Evolutionary conservation across 2,113 vertebrate species (phyloP), one percentile per base, ranked within the genome.

Genomic region (Hassar affinis): DNA sequence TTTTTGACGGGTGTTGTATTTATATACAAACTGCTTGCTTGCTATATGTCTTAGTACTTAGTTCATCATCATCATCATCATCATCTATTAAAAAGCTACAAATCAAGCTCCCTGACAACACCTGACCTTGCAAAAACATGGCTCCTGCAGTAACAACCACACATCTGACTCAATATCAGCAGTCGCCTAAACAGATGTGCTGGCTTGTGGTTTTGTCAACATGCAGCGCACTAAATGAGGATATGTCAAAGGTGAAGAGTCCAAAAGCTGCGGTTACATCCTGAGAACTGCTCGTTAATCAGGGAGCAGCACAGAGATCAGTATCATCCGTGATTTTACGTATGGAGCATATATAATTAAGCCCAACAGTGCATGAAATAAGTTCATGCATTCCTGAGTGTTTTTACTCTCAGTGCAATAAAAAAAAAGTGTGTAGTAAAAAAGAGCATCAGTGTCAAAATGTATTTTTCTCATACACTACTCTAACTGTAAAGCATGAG

Each of bases 181-280:
- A 59, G 56, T 30, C 33, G 30, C 52, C 17, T 52, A 33, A 15
- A 49, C 1, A 22, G 7, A 52, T 15, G 2, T 3, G 27, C 38
- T 61, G 35, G 81, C 66, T 76, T 88, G 68, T 87, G 82, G 30
- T 88, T 35, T 57, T 76, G 51, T 78, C 84, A 80, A 85, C 69
- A 12, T 14, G 54, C 52, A 51, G 22, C 2, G 14, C n/a, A 51
- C 18, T 35, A 79, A 87, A 56, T n/a, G 7, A 64, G 56, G 45
- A 27, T 80, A 75, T 57, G 64, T 18, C 30, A 51, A 14, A 86
- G 77, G 69, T 82, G 83, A 86, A 18, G 61, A 35, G 79, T 59
- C 30, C 61, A 14, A 81, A 79, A 56, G 52, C 75, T 54, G 77
- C 47, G 71, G 49, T 11, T 38, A 30, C 15, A 62, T 62, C 56